These are phyloP conservation scores for Caranx ignobilis DNA, from an alignment of 2,113 vertebrate species.

Conservation along the genomic window DNA sequence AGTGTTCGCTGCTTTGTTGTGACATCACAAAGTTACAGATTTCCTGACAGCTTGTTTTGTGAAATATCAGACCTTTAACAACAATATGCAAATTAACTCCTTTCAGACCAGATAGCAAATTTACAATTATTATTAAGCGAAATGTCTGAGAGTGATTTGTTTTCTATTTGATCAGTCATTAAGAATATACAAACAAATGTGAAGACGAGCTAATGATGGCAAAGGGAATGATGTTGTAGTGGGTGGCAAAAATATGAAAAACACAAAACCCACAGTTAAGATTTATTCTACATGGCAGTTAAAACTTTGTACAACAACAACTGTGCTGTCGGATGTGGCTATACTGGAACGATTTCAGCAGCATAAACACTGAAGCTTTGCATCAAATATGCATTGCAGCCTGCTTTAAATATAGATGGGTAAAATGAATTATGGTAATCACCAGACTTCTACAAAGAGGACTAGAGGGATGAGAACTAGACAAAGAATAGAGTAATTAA, in stretches of 20 bases:
- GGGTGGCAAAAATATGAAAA: constrained; percentile 10
- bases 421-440: constrained; percentile 29
- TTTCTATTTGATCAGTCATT: neutral
- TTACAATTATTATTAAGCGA: neutral
- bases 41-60: too few relatives aligned
- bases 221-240: neutral
- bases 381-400: constrained; percentile 61
- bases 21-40: too few relatives aligned
- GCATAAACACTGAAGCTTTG: constrained; percentile 38
- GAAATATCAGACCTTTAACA: too few relatives aligned
- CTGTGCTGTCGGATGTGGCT: neutral
- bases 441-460: constrained; percentile 22
- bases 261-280: neutral
- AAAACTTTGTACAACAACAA: constrained; percentile 27
- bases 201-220: neutral
- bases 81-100: too few relatives aligned
- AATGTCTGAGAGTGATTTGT: neutral
- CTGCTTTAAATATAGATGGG: constrained; percentile 51
- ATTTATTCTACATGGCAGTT: constrained; percentile 22
- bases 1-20: too few relatives aligned
- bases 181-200: neutral
- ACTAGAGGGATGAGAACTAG: neutral
- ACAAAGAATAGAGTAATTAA: constrained; percentile 23
- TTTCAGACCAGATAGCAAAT: neutral
- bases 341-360: constrained; percentile 16